Conservation (phyloP, 2,113 vertebrate genomes). For the Artemisiospiza belli region DNA sequence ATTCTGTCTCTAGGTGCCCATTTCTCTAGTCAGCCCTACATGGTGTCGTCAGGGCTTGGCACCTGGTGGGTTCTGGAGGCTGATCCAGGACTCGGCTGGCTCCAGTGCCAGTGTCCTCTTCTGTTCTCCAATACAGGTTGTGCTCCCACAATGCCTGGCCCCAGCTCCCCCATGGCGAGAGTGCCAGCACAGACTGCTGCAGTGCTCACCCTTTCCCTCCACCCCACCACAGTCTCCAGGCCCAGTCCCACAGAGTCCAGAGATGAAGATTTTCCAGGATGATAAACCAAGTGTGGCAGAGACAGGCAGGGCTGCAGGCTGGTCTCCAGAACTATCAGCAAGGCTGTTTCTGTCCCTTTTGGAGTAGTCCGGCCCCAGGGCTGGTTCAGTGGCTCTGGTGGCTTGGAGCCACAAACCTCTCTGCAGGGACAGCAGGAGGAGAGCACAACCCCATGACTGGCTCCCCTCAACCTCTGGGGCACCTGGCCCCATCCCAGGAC, state of each 20-base stretch:
- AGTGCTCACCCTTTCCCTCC: not conserved
- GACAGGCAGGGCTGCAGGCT: not conserved
- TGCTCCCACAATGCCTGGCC: not conserved
- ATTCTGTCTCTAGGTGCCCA: not conserved
- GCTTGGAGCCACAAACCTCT: not conserved
- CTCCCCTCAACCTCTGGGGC: not conserved
- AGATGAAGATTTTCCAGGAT: not conserved
- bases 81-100: not conserved
- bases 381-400: not conserved
- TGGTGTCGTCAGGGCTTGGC: not conserved
- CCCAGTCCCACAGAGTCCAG: not conserved
- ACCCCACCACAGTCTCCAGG: not conserved
- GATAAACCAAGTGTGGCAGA: rapidly evolving
- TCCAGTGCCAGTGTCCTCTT: not conserved
- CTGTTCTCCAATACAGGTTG: not conserved
- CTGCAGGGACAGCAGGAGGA: not conserved
- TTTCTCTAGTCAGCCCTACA: not conserved
- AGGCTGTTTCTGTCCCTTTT: not conserved
- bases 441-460: not conserved
- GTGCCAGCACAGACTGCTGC: not conserved
- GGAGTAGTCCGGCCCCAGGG: not conserved
- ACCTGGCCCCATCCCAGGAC: not conserved
- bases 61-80: not conserved
- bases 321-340: rapidly evolving
- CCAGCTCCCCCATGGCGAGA: rapidly evolving